Evolutionary conservation across 2,113 vertebrate species (phyloP).

Genomic region (Pelodiscus sinensis): DNA sequence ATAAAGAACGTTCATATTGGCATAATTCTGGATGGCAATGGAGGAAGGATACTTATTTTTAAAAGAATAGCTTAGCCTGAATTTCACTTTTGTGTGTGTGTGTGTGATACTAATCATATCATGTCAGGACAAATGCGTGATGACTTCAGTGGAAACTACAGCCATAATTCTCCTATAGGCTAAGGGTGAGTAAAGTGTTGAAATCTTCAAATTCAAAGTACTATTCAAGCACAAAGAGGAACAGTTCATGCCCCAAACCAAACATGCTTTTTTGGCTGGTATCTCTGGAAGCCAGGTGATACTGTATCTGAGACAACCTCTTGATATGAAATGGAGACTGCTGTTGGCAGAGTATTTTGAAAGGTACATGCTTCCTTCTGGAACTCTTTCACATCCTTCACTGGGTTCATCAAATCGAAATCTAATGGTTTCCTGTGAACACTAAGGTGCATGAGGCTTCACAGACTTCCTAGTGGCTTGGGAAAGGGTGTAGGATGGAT

Average conservation of each 20-base stretch:
- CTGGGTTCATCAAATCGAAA: not conserved
- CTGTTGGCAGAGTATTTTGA: not conserved
- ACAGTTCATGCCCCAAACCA: not conserved
- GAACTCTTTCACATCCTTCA: not conserved
- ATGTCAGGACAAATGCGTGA: not conserved
- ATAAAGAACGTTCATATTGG: not conserved
- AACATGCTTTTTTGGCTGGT: not conserved
- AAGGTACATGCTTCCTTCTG: not conserved
- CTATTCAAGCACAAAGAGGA: not conserved
- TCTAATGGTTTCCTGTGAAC: not conserved
- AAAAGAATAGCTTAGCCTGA: not conserved
- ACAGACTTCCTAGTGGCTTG: not conserved
- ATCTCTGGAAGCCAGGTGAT: not conserved
- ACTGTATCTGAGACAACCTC: not conserved
- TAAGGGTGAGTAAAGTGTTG: not conserved
- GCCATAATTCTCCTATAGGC: not conserved
- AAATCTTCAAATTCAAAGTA: conserved; percentile 1
- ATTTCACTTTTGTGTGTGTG: not conserved
- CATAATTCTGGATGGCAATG: not conserved
- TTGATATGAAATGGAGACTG: not conserved
- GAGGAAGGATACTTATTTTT: not conserved
- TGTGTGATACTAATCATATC: not conserved
- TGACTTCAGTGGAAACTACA: not conserved
- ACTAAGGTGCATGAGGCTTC: not conserved
- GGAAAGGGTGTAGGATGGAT: not conserved